phyloP scores from a whole-genome alignment of 2,888 invertebrate genomes.

The Axea sp. region DNA sequence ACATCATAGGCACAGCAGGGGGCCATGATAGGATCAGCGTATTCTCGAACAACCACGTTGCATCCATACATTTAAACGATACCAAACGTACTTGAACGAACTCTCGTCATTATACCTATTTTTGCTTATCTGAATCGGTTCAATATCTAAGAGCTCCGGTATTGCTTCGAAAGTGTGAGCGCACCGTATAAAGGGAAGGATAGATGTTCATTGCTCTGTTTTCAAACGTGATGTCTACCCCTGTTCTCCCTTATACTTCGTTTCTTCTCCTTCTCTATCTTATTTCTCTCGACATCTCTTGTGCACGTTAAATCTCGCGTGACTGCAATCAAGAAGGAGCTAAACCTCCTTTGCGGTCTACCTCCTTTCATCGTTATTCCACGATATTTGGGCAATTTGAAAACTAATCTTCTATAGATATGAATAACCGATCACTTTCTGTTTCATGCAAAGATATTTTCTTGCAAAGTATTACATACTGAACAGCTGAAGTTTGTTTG shows the following conservation, averaged over 20 bases:
- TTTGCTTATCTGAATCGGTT: constrained; percentile 71
- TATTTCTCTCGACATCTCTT: constrained; percentile 17
- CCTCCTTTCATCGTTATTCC: constrained; percentile 43
- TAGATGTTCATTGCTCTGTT: constrained; percentile 31
- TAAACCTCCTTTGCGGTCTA: constrained; percentile 35
- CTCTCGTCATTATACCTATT: constrained; percentile 72
- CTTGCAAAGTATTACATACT: neutral
- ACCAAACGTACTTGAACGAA: constrained; percentile 54
- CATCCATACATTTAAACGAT: constrained; percentile 64
- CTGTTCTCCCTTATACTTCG: constrained; percentile 25
- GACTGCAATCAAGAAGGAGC: constrained; percentile 64
- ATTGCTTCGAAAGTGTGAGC: constrained; percentile 51
- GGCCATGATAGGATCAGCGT: constrained; percentile 62
- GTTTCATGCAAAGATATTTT: constrained; percentile 26
- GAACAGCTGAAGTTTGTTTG: neutral
- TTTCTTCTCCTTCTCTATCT: constrained; percentile 7
- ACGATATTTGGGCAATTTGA: constrained; percentile 43
- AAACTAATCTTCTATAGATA: constrained; percentile 52
- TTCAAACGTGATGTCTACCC: constrained; percentile 44
- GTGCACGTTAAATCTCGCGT: constrained; percentile 61
- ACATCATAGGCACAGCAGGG: constrained; percentile 77
- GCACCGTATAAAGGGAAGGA: constrained; percentile 20
- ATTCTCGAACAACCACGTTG: constrained; percentile 72
- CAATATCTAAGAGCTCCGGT: constrained; percentile 50
- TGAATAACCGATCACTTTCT: constrained; percentile 52